These are phyloP conservation scores for Ctena decussata DNA, from an alignment of 2,888 invertebrate species.

Conservation along the genomic window DNA sequence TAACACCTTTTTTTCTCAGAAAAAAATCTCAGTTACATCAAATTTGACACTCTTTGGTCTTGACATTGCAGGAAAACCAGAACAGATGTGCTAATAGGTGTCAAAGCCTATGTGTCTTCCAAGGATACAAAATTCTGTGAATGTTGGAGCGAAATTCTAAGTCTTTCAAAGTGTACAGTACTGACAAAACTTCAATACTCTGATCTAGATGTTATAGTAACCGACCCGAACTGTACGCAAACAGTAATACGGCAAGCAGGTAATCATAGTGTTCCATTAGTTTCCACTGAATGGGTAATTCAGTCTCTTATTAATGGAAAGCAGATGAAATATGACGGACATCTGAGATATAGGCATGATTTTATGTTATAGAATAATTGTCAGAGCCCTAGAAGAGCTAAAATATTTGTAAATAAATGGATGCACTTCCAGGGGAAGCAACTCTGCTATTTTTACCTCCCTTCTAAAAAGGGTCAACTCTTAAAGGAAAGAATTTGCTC, in stretches of 20 bases:
- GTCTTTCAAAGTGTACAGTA: slow-evolving; percentile 75
- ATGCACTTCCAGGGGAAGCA: no score
- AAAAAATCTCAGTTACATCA: no score
- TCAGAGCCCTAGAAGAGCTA: no score
- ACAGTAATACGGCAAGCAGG: slow-evolving; percentile 88
- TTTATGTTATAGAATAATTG: slow-evolving; percentile 1
- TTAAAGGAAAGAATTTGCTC: no score
- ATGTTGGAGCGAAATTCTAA: slow-evolving; percentile 79
- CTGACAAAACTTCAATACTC: slow-evolving; percentile 63
- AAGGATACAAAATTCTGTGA: slow-evolving; percentile 73
- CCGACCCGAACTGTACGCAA: slow-evolving; percentile 90
- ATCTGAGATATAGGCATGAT: slow-evolving; percentile 76
- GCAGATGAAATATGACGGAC: slow-evolving; percentile 82
- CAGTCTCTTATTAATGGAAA: slow-evolving; percentile 91
- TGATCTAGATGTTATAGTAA: slow-evolving; percentile 88
- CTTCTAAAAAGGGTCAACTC: no score
- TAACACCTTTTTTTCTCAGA: no score
- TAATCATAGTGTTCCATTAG: slow-evolving; percentile 89
- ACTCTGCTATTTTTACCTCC: no score
- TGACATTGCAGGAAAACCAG: slow-evolving; percentile 69
- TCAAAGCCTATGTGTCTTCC: slow-evolving; percentile 74
- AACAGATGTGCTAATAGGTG: slow-evolving; percentile 55
- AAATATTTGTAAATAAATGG: no score
- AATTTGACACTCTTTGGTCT: no score
- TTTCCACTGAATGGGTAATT: slow-evolving; percentile 91